Evolutionary conservation across 2,888 invertebrate genomes (phyloP), one percentile per base, ranked within the genome.

Genomic region (Agrotis segetum): DNA sequence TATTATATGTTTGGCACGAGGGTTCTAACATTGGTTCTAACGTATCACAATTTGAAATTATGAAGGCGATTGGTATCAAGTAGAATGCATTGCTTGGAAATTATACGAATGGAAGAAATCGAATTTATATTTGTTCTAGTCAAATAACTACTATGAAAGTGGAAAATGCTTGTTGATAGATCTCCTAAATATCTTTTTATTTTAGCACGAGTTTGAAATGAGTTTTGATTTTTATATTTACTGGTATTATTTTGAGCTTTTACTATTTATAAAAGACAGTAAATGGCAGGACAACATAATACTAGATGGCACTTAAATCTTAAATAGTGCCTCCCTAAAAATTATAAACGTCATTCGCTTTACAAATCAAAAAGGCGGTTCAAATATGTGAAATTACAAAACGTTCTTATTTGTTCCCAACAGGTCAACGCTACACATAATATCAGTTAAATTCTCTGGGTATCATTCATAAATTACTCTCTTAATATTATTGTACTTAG

Each of bases 341-440:
- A 50, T 13, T 68, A n/a, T 44, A 66, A 66, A 74, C 52, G n/a
- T 47, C 68, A 16, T 68, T 46, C 53, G 67, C 69, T 72, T 46
- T 50, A 62, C 21, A 84, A 77, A 75, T 63, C 34, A 84, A 65
- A 82, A 75, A 66, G 67, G 71, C 63, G 53, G 61, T 67, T 67
- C 24, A 62, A 79, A 77, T 40, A 66, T 71, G 73, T 75, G 83
- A 78, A 76, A 82, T 82, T 83, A 87, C 83, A 85, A 82, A 81
- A 80, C 79, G 82, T 85, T 80, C 76, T 77, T 88, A 89, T 88
- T 93, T 93, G 93, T 89, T 93, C 93, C 93, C 93, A 89, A 91
- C 85, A 91, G 87, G 88, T 92, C 87, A 87, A 90, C 87, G 81
- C 88, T 90, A n/a, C n/a, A n/a, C n/a, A n/a, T n/a, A 88, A 88